Base-by-base conservation (phyloP, 2,888 invertebrate species). In the Thumatha senex region DNA sequence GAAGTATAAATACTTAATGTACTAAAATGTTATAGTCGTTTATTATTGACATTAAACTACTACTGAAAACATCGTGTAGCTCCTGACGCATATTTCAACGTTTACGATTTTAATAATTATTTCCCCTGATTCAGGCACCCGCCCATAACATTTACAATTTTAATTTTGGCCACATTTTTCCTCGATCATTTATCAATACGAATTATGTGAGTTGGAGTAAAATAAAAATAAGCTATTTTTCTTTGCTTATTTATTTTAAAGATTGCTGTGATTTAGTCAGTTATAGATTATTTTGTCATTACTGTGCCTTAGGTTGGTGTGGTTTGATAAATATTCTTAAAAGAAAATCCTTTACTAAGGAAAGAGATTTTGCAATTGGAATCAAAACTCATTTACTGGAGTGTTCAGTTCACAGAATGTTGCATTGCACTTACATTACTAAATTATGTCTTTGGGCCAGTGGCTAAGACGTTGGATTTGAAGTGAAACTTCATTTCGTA, bases 91-190 rank as follows among this genome's bases (percentile, higher is more conserved):
- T 18, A 10, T 38, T 45, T n/a, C 2, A 38, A 12, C 38, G 9
- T 39, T 24, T 24, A 43, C 33, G 14, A 33, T 5, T 29, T 18
- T 0, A 14, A 30, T 34, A 45, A 35, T 49, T 35, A 45, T 18
- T 40, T 49, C 38, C 8, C 34, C n/a, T 49, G 34, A 35, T 40
- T 15, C 35, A 15, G 7, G 13, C 35, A 11, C 24, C 40, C n/a
- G 14, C 44, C 29, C 40, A 9, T 34, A 35, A 40, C 35, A 35
- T 44, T 44, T 49, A 44, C 44, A 49, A 49, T 49, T 49, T 45
- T 40, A 35, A 49, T 49, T 45, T 29, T 11, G 38, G 39, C 30
- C 14, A 45, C 40, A 35, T 44, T 49, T 49, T 49, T 18, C 34
- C 35, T 13, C 18, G 35, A 44, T 49, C 49, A 13, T 49, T 49